phyloP scores from a whole-genome alignment of 2,797 vertebrate genomes.

The Philypnodon macrostomus region DNA sequence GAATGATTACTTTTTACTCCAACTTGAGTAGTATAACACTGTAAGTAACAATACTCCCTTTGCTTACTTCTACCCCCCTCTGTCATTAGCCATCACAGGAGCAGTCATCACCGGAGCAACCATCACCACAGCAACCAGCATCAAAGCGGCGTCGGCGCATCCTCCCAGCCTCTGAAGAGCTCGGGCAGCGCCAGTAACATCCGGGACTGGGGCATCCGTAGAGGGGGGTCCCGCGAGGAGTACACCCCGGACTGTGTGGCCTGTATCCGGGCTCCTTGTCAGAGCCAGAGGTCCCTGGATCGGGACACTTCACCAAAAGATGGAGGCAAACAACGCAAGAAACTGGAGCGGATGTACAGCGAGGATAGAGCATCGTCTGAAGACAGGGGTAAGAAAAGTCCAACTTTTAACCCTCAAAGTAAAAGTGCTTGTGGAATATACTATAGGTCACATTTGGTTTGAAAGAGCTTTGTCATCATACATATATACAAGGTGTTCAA shows the following conservation, averaged over 20 bases:
- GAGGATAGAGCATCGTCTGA: conserved; percentile 83
- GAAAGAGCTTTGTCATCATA: no score
- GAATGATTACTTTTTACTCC: no score
- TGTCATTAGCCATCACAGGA: conserved; percentile 49
- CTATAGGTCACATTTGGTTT: no score
- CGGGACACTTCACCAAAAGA: conserved; percentile 79
- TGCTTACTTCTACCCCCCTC: no score
- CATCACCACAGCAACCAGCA: conserved; percentile 64
- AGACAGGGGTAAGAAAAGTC: conserved; percentile 53
- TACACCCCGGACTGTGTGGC: conserved; percentile 77
- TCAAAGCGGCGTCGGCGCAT: conserved; percentile 38
- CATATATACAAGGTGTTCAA: no score
- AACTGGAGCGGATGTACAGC: conserved; percentile 93
- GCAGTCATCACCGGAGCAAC: conserved; percentile 60
- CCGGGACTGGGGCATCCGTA: conserved; percentile 79
- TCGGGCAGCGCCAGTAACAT: conserved; percentile 78
- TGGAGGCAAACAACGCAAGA: conserved; percentile 76
- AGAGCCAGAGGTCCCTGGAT: conserved; percentile 84
- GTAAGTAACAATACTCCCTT: no score
- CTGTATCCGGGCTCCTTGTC: conserved; percentile 70
- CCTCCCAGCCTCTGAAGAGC: conserved; percentile 77
- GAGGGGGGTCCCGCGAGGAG: conserved; percentile 85
- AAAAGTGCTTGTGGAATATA: no score
- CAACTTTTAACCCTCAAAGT: not conserved
- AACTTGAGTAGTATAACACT: no score